Evolutionary conservation across 2,113 vertebrate species (phyloP), one percentile per base, ranked within the genome.

Genomic region (Carollia perspicillata): DNA sequence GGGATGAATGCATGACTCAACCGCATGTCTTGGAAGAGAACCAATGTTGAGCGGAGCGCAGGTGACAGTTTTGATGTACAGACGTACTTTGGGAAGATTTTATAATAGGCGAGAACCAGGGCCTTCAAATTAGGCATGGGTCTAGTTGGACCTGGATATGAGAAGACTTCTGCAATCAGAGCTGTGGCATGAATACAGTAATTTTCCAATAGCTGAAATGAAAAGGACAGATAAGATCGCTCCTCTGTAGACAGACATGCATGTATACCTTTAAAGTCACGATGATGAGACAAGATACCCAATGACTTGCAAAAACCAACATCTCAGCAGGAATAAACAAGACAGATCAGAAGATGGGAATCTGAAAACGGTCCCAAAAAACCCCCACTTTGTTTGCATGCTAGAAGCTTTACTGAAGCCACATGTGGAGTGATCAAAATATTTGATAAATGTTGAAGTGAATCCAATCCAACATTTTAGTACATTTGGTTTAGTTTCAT

Each of bases 221-320:
- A 68, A 65, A 93, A 87, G 35, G n/a, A 40, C 22, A n/a, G 85
- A 95, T 95, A 89, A 89, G 68, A 84, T 89, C 80, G 78, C 35
- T 97, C 20, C 65, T 53, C 60, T 40, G n/a, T 78, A 77, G 90
- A 88, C 35, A 90, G 55, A 91, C 94, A 88, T 42, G 12, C 12
- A 35, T 42, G 44, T 69, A 17, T 77, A 44, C 26, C 71, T 92
- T 51, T 22, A 77, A 81, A 49, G 35, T 89, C 78, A 77, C 75
- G 90, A 97, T 94, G 94, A 89, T 96, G 94, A 97, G 60, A 97
- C 91, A 93, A 96, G 80, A 95, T 95, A 96, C n/a, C 10, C 71
- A 91, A 44, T 84, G 92, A 95, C 89, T 97, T 92, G 93, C 96
- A 97, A 97, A 95, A 90, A 91, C 0, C 93, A 66, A 26, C 63